These are phyloP conservation scores for Trogon surrucura DNA, from an alignment of 2,113 vertebrate genomes.

Conservation along the genomic window DNA sequence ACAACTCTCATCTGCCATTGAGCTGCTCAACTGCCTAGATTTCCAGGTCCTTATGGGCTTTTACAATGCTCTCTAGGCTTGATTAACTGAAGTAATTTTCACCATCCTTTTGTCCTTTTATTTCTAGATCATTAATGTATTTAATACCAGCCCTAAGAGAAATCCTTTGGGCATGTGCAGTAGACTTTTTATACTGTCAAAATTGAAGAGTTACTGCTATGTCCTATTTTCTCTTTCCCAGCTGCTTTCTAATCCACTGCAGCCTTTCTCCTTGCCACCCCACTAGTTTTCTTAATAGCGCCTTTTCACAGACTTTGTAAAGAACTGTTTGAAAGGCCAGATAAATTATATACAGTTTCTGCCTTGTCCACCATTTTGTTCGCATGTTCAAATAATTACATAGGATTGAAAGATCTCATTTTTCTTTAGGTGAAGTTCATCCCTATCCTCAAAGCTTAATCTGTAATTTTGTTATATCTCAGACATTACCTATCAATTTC, in stretches of 20 bases:
- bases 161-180: neutral
- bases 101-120: neutral
- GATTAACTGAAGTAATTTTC: neutral
- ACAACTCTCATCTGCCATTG: neutral
- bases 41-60: slow-evolving; percentile 9
- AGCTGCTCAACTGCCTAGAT: neutral
- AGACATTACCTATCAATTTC: neutral
- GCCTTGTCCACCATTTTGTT: neutral
- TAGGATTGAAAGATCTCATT: neutral
- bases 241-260: neutral
- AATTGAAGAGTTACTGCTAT: neutral
- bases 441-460: neutral
- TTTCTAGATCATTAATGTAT: slow-evolving; percentile 8
- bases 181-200: neutral
- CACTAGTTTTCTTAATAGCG: neutral
- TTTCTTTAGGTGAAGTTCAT: neutral
- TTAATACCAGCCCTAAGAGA: neutral
- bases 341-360: neutral
- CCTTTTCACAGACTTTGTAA: neutral
- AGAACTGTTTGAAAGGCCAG: neutral
- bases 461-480: neutral
- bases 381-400: neutral
- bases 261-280: neutral
- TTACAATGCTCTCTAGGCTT: neutral
- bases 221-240: neutral